These are phyloP conservation scores for Apaloderma vittatum DNA, from an alignment of 2,113 vertebrate genomes.

Conservation along the genomic window DNA sequence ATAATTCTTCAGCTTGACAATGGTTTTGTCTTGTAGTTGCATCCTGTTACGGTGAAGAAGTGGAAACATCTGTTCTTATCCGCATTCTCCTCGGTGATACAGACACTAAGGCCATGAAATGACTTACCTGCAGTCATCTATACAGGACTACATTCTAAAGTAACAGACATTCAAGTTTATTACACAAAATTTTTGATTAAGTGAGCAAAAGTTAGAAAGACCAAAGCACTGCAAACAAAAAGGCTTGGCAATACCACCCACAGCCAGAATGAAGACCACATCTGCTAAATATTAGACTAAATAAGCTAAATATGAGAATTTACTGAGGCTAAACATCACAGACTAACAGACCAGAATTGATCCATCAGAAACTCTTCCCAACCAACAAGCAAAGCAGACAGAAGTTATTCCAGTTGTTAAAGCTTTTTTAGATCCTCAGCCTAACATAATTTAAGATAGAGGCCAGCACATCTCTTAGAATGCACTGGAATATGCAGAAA, in stretches of 20 bases:
- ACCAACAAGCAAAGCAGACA: no score
- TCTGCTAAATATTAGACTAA: background rate
- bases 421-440: no score
- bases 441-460: no score
- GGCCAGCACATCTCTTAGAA: slow-evolving; percentile 15
- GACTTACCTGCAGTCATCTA: background rate
- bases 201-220: background rate
- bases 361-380: background rate
- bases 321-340: background rate
- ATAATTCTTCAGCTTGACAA: slow-evolving; percentile 53
- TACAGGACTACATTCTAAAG: background rate
- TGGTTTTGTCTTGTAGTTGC: slow-evolving; percentile 36
- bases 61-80: background rate
- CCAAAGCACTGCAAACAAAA: background rate
- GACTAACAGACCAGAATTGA: background rate
- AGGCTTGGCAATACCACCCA: background rate
- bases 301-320: background rate
- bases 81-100: background rate
- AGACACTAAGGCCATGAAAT: background rate
- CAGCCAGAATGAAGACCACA: background rate
- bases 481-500: background rate
- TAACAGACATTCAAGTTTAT: background rate
- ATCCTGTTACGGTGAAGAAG: background rate
- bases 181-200: background rate
- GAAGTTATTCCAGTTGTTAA: no score